Evolutionary conservation across 2,797 vertebrate genomes (phyloP), one percentile per base, ranked within the genome.

Genomic region (Eulemur coronatus): DNA sequence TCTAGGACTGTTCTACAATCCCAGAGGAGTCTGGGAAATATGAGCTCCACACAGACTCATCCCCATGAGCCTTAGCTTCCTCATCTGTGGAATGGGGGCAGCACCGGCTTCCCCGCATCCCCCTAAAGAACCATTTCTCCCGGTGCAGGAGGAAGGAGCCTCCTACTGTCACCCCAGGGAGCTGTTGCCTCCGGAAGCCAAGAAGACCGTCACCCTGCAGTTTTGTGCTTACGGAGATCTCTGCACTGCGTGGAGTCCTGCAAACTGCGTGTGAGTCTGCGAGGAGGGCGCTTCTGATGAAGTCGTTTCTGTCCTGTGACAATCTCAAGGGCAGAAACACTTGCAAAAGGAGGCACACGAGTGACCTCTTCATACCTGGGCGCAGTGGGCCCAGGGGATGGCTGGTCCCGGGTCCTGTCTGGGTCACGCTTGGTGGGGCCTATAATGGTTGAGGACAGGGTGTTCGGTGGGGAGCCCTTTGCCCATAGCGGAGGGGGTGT

Each of bases 211-310:
- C 0, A 3, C 30, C 15, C 35, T 87, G n/a, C 43, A 1, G 55
- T 46, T 84, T 28, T 38, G 48, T 2, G 13, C 17, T 26, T 4
- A 3, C 0, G 46, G 72, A 59, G 72, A 26, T 41, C 61, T 24
- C 5, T 0, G 43, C n/a, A 15, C 14, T 4, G 0, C 1, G 7
- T 0, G 0, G 59, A 15, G 52, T 33, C 46, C 15, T 0, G 38
- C n/a, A 12, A 35, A 41, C 69, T 20, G 67, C 5, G 2, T 8
- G 57, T 61, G n/a, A 33, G 65, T 41, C 48, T 67, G 33, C 3
- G 17, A 30, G 28, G 41, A 78, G 8, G 22, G n/a, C 59, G 75
- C 70, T 22, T 73, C 57, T 26, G 33, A 17, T 17, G 24, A 43
- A 55, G 50, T 3, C 6, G 4, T 22, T 89, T 76, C 59, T 10